Conservation (phyloP, 2,797 vertebrate genomes). For the Peromyscus eremicus region DNA sequence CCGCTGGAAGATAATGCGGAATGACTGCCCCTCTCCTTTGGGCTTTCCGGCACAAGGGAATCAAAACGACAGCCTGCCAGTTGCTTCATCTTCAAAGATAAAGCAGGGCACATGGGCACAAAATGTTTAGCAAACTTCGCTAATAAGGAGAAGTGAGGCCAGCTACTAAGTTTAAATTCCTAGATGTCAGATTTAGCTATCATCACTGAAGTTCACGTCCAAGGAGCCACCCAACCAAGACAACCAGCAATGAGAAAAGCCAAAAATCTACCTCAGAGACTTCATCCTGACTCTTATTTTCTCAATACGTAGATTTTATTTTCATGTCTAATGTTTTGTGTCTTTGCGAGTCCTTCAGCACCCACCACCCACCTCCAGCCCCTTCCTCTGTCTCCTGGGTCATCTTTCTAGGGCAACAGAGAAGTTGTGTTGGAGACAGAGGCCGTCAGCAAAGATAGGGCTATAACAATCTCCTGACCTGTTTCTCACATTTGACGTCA, state of each 20-base stretch:
- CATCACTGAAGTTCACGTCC: background rate
- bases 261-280: conserved; percentile 33
- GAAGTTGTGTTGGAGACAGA: background rate
- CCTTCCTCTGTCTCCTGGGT: accelerated
- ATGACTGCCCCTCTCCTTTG: accelerated
- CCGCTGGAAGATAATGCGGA: background rate
- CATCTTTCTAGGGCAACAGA: background rate
- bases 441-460: background rate
- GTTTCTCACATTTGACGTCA: background rate
- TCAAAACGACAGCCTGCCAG: background rate
- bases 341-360: conserved; percentile 5
- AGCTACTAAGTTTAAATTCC: conserved; percentile 50
- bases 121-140: background rate
- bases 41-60: background rate
- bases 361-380: background rate
- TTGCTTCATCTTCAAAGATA: conserved; percentile 14
- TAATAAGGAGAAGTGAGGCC: background rate
- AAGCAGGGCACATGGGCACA: background rate
- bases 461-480: background rate
- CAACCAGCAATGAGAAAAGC: conserved; percentile 17
- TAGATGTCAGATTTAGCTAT: conserved; percentile 39
- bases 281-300: background rate
- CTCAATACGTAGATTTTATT: conserved; percentile 13
- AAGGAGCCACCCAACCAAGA: background rate
- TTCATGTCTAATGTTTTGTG: background rate